These are phyloP conservation scores for Diachasma alloeum DNA, from an alignment of 1,140 invertebrate species.

Conservation along the genomic window DNA sequence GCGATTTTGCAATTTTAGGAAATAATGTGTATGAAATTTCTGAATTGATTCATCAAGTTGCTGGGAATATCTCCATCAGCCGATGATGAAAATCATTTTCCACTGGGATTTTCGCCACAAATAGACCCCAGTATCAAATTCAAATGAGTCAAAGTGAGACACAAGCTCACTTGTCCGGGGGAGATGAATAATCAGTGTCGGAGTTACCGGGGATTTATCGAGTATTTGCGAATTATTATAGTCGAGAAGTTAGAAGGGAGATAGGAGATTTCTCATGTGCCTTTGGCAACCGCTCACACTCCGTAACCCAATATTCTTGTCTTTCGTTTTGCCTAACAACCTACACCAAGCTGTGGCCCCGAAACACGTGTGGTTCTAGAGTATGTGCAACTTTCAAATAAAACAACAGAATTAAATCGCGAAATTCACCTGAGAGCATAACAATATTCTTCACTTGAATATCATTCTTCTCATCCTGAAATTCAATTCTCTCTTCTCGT, in stretches of 20 bases:
- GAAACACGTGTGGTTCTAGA: slow-evolving; percentile 3
- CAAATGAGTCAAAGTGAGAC: neutral
- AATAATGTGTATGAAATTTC: too few species aligned
- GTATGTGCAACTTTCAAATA: slow-evolving; percentile 5
- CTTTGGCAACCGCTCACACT: neutral
- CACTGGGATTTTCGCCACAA: too few species aligned
- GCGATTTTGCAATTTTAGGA: too few species aligned
- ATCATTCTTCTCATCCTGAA: neutral
- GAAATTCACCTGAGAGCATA: neutral
- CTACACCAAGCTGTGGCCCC: neutral
- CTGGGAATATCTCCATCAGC: neutral
- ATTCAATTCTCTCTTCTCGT: neutral
- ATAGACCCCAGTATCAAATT: neutral
- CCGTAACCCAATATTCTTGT: neutral
- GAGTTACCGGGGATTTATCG: neutral
- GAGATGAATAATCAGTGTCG: neutral
- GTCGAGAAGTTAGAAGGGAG: neutral
- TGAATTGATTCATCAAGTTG: neutral
- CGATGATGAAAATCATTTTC: too few species aligned
- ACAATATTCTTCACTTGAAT: neutral
- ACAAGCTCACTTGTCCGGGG: neutral
- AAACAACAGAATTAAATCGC: neutral
- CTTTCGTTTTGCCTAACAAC: neutral
- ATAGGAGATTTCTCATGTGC: neutral
- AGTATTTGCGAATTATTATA: neutral